Evolutionary conservation across 2,888 invertebrate genomes (phyloP).

Genomic region (Mesopsocus fuscifrons): DNA sequence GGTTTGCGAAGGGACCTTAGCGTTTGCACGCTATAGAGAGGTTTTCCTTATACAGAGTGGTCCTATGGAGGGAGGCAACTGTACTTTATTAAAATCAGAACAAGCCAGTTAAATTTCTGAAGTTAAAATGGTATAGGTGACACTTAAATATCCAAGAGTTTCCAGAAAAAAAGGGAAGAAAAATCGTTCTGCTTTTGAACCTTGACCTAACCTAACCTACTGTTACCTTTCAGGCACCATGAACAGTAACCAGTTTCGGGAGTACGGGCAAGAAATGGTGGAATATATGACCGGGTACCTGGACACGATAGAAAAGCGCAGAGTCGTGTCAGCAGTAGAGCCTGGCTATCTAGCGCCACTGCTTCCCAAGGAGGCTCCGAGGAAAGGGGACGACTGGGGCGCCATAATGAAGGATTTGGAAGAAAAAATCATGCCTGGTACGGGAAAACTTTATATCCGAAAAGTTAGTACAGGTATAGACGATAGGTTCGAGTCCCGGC

Average conservation of each 20-base stretch:
- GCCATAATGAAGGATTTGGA: slow-evolving; percentile 30
- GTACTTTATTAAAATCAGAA: too few relatives aligned
- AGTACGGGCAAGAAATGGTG: slow-evolving; percentile 29
- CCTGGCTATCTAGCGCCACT: slow-evolving; percentile 29
- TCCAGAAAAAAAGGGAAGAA: too few relatives aligned
- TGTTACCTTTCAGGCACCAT: slow-evolving; percentile 19
- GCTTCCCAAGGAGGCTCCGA: slow-evolving; percentile 27
- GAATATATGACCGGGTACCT: slow-evolving; percentile 32
- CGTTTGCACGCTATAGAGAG: too few relatives aligned
- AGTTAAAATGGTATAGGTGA: too few relatives aligned
- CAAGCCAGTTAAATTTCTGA: too few relatives aligned
- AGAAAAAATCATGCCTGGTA: slow-evolving; percentile 26
- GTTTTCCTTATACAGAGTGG: too few relatives aligned
- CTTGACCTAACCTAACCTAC: slow-evolving; percentile 1
- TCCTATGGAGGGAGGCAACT: too few relatives aligned
- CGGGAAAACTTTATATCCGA: slow-evolving; percentile 14
- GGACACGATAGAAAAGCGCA: slow-evolving; percentile 26
- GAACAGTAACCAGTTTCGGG: slow-evolving; percentile 28
- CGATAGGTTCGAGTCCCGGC: not conserved
- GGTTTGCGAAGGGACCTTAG: too few relatives aligned
- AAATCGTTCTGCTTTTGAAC: too few relatives aligned
- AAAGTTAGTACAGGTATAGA: too few relatives aligned
- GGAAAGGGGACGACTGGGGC: slow-evolving; percentile 27
- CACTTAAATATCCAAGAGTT: too few relatives aligned
- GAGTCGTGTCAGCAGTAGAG: slow-evolving; percentile 28